Conservation (phyloP, 2,888 invertebrate genomes). For the Agrilus biguttatus region DNA sequence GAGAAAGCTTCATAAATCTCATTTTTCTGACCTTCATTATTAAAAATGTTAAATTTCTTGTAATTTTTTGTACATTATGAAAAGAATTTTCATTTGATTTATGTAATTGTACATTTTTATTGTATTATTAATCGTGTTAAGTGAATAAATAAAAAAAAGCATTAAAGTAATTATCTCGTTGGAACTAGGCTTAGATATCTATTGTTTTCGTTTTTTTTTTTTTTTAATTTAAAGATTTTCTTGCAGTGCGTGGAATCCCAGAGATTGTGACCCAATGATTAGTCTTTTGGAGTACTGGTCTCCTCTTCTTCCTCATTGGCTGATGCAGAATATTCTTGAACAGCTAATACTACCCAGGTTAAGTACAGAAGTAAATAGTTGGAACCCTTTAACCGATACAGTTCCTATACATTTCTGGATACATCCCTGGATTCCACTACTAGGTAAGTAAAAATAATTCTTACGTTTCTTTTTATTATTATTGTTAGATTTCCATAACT, state of each 20-base stretch:
- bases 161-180: too few relatives aligned
- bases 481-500: too few relatives aligned
- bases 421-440: constrained; percentile 85
- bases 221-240: constrained; percentile 2
- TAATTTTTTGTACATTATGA: too few relatives aligned
- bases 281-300: constrained; percentile 70
- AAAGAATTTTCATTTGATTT: too few relatives aligned
- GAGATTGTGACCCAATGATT: constrained; percentile 64
- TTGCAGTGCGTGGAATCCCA: constrained; percentile 64
- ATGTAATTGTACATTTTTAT: too few relatives aligned
- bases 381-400: constrained; percentile 93
- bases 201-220: background rate
- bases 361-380: constrained; percentile 61
- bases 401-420: constrained; percentile 95
- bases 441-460: constrained; percentile 37
- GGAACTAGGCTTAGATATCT: too few relatives aligned
- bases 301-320: constrained; percentile 67
- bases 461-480: background rate
- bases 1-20: too few relatives aligned
- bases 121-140: too few relatives aligned
- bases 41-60: too few relatives aligned
- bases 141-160: too few relatives aligned
- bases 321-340: constrained; percentile 67
- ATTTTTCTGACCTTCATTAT: too few relatives aligned
- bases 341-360: constrained; percentile 67